A percentile compares a stretch with the other conserved stretches of the same genome.
phyloP scores from a whole-genome alignment of 2,888 invertebrate species.

The Tachina grossa region DNA sequence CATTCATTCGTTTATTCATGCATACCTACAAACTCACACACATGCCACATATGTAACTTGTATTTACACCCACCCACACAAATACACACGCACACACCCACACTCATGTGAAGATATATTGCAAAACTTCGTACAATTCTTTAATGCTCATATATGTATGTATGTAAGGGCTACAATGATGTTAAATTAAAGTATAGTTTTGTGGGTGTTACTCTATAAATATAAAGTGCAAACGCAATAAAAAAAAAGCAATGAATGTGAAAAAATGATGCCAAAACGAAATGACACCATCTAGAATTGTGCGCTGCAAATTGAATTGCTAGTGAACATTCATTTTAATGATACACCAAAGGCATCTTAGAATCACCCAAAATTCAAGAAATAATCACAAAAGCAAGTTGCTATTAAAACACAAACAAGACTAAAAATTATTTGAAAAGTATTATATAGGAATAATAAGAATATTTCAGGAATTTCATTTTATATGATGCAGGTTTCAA shows the following conservation, averaged over 20 bases:
- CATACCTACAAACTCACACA: background rate
- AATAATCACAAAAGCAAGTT: background rate
- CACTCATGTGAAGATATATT: background rate
- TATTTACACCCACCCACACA: background rate
- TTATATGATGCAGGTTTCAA: no score
- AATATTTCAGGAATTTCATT: no score
- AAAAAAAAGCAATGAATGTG: conserved; percentile 2
- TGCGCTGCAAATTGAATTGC: conserved; percentile 69
- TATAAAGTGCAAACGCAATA: conserved; percentile 31
- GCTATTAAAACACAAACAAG: background rate
- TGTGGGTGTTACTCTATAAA: conserved; percentile 66
- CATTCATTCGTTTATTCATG: no score
- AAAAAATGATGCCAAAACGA: conserved; percentile 38
- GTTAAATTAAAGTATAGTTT: conserved; percentile 50
- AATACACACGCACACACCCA: background rate
- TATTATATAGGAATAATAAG: background rate
- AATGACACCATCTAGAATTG: conserved; percentile 57
- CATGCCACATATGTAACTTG: conserved; percentile 1
- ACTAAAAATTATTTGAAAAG: background rate
- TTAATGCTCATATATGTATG: conserved; percentile 14
- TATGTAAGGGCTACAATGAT: conserved; percentile 1
- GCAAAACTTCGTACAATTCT: conserved; percentile 24
- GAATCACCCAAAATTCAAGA: conserved; percentile 32
- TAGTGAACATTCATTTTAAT: conserved; percentile 64
- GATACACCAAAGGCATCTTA: conserved; percentile 56